Base-by-base conservation (phyloP, 2,888 invertebrate genomes). In the Leptinotarsa juncta region DNA sequence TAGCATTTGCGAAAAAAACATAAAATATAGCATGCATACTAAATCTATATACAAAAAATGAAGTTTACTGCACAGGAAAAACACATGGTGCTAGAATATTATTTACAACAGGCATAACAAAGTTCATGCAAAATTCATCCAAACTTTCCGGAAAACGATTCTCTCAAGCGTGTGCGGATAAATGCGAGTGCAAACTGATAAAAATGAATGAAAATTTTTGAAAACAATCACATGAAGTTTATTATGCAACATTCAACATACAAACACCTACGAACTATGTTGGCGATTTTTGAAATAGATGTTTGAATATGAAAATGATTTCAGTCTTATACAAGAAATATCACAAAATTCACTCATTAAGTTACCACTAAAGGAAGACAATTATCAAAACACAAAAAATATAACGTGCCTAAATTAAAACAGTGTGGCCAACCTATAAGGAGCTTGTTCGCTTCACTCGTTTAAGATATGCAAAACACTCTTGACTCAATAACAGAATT, bases 251-350 rank as follows among this genome's bases (percentile, higher is more conserved):
- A 57, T 26, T 62, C 60, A 62, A 66, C 53, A 67, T 55, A 67
- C 76, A 71, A 74, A 76, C 76, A 76, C 57, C 74, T 68, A 74
- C 65, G 20, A 50, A 42, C 66, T 74, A 70, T 70, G 53, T 70
- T 42, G 55, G 49, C 72, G 66, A 71, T 65, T 20, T 18, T 49
- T 69, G 51, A 74, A 70, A 69, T 71, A 74, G 77, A 76, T 76
- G 78, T 77, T 75, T 76, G 79, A 71, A 73, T 50, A 66, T 72
- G 72, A 65, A 75, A 72, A 71, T 71, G 65, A 57, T 10, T 72
- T 81, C 82, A 82, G 82, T 82, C 82, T 82, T 81, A 78, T 74
- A 71, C 73, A 73, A 74, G 71, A 74, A 77, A 78, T 81, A 82
- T 82, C 82, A 82, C 82, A 82, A 79, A 81, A 77, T 77, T 81